Base-by-base conservation (phyloP, 2,113 vertebrate genomes). In the Coregonus clupeaformis region DNA sequence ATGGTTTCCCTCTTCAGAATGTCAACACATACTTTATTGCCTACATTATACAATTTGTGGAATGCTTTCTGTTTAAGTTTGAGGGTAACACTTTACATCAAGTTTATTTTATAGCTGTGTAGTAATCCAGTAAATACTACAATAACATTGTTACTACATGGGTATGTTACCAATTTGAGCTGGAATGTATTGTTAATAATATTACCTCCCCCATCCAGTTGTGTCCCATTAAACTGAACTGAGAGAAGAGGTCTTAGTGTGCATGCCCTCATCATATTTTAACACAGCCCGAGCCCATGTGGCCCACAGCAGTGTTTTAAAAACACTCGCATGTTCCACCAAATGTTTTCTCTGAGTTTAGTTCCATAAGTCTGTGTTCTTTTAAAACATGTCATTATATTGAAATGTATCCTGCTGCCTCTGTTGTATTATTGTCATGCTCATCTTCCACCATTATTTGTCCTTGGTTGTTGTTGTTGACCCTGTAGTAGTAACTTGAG, bases 331-430 rank as follows among this genome's bases (percentile, higher is more conserved):
- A 59, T 59, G 57, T 20, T 22, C 57, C 4, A n/a, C 55, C 55
- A 59, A 59, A n/a, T 59, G 55, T 59, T 59, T 59, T 59, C 57
- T 60, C 57, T 60, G 18, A n/a, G 57, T 60, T 60, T 22, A 20
- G 18, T 60, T 60, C n/a, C 4, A 6, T 6, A 60, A 60, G 57
- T n/a, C 5, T 59, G 55, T 59, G 5, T 22, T 60, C 7, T 60
- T 60, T 60, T n/a, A 60, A 60, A 13, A 60, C 57, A 16, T 22
- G 9, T 22, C 22, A 60, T 22, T 60, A 60, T n/a, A 22, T n/a
- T 6, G 5, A 22, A 22, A 60, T 22, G n/a, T 22, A 22, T 60
- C n/a, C 57, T 22, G 57, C 57, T 22, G 57, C n/a, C 57, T 22
- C 18, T n/a, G 36, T 9, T 60, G 20, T 60, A 60, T 60, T 42